phyloP scores from a whole-genome alignment of 2,113 vertebrate species.

The Cyanistes caeruleus region DNA sequence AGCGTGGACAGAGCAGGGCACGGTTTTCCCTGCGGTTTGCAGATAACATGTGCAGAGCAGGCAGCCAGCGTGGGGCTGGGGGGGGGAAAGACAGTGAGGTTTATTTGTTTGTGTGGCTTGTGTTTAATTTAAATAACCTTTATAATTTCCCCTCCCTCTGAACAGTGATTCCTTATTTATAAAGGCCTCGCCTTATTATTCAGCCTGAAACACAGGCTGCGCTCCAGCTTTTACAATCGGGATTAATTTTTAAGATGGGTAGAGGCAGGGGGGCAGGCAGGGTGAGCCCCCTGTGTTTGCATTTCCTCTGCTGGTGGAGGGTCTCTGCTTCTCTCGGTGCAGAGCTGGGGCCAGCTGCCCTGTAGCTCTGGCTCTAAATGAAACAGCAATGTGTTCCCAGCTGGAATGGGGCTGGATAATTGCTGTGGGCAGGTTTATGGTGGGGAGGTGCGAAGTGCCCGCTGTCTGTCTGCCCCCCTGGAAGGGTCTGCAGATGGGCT shows the following conservation, averaged over 20 bases:
- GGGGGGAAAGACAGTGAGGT: background rate
- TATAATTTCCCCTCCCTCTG: background rate
- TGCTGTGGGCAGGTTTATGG: slow-evolving; percentile 81
- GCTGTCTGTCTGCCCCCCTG: slow-evolving; percentile 44
- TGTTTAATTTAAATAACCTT: slow-evolving; percentile 47
- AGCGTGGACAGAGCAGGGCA: background rate
- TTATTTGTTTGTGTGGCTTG: slow-evolving; percentile 42
- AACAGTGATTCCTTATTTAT: slow-evolving; percentile 1
- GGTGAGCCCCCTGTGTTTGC: background rate
- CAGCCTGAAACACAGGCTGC: background rate
- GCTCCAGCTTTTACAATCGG: background rate
- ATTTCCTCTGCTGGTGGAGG: background rate
- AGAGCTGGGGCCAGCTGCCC: background rate
- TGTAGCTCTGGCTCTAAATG: slow-evolving; percentile 62
- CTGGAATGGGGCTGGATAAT: slow-evolving; percentile 64
- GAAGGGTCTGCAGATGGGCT: background rate
- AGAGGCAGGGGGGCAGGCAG: background rate
- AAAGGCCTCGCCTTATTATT: background rate
- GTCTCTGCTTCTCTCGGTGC: background rate
- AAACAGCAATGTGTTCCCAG: slow-evolving; percentile 50
- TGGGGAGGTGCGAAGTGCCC: slow-evolving; percentile 77
- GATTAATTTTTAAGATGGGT: slow-evolving; percentile 7
- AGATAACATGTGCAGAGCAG: background rate
- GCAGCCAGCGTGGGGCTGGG: background rate
- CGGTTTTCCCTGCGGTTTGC: background rate